A percentile compares a stretch with the other conserved stretches of the same genome.
These are phyloP conservation scores for Orientallactaga sibirica DNA, from an alignment of 2,797 vertebrate species.

Conservation along the genomic window DNA sequence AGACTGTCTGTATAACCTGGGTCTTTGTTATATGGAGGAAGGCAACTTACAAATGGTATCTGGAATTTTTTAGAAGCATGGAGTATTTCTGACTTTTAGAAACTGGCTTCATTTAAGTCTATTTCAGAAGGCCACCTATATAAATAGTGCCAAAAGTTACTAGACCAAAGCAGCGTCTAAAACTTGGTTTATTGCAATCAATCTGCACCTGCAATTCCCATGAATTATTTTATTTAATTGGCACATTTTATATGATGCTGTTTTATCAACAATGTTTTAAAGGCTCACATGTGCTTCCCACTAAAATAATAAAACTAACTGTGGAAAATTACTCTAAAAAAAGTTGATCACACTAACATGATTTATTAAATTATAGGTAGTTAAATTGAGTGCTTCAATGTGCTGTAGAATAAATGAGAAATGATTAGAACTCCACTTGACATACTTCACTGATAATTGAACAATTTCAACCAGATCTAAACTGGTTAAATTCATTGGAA, in stretches of 20 bases:
- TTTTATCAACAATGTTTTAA: background rate
- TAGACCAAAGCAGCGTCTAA: background rate
- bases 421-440: background rate
- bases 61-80: constrained; percentile 42
- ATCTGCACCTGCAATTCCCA: background rate
- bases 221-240: constrained; percentile 24
- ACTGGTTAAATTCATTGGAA: constrained; percentile 25
- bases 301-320: constrained; percentile 48
- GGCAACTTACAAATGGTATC: constrained; percentile 85
- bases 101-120: constrained; percentile 12
- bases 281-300: background rate
- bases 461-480: constrained; percentile 43
- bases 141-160: background rate
- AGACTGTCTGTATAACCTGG: constrained; percentile 88
- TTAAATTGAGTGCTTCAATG: background rate
- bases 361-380: constrained; percentile 32
- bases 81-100: constrained; percentile 63
- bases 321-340: constrained; percentile 54
- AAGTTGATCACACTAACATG: background rate
- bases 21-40: constrained; percentile 89
- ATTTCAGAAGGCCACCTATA: constrained; percentile 29
- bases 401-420: constrained; percentile 28
- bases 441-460: constrained; percentile 1
- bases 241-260: background rate
- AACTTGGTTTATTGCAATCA: background rate